These are phyloP conservation scores for Anabas testudineus DNA, from an alignment of 2,797 vertebrate species.

Conservation along the genomic window DNA sequence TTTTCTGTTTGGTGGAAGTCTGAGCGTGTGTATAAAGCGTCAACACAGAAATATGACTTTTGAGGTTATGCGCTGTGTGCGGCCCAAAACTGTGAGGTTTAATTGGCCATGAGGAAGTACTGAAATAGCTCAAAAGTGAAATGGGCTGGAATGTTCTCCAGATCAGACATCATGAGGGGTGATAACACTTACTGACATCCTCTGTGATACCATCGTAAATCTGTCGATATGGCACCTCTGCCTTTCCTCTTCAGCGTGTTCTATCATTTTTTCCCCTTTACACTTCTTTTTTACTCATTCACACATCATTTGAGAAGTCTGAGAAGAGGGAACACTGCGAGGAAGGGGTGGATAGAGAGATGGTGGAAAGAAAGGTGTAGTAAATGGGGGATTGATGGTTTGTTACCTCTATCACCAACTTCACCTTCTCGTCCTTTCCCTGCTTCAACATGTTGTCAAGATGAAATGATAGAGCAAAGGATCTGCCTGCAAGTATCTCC, in stretches of 20 bases:
- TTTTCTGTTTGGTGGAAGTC: too few relatives aligned
- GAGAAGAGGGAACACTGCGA: background rate
- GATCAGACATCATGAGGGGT: background rate
- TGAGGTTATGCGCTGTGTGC: background rate
- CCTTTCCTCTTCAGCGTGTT: constrained; percentile 1
- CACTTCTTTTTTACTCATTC: background rate
- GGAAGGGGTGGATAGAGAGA: background rate
- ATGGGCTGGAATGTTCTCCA: constrained; percentile 42
- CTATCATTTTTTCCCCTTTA: background rate
- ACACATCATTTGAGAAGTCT: constrained; percentile 4
- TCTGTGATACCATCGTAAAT: background rate
- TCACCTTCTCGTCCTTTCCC: too few relatives aligned
- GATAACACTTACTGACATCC: constrained; percentile 4
- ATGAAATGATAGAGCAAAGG: too few relatives aligned
- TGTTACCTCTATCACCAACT: too few relatives aligned
- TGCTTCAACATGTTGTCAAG: too few relatives aligned
- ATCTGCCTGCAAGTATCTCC: too few relatives aligned
- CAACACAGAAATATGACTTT: too few relatives aligned
- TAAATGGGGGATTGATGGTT: too few relatives aligned
- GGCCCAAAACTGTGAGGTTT: constrained; percentile 29
- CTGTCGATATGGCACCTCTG: background rate
- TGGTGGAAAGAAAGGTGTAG: background rate
- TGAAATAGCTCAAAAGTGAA: constrained; percentile 24
- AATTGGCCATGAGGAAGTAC: constrained; percentile 40
- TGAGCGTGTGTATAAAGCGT: too few relatives aligned